Evolutionary conservation across 2,888 invertebrate genomes (phyloP).

Genomic region (Cybosia mesomella): DNA sequence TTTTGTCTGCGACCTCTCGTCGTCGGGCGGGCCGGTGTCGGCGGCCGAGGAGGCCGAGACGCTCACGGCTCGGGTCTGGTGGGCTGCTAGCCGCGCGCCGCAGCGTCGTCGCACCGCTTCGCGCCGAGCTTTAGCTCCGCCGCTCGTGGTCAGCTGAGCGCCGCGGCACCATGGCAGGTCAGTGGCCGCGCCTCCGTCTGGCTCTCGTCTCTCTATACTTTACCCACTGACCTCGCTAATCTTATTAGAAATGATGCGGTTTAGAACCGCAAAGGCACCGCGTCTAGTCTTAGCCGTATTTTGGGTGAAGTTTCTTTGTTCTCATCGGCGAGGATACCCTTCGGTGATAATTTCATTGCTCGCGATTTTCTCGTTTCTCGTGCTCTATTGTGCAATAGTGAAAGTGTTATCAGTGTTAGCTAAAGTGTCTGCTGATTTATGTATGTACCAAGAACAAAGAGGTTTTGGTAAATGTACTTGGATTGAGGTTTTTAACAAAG

Average conservation of each 20-base stretch:
- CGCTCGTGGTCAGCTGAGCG: conserved; percentile 64
- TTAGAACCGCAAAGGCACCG: conserved; percentile 22
- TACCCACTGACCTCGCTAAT: conserved; percentile 53
- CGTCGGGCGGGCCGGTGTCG: conserved; percentile 75
- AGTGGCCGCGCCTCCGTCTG: conserved; percentile 63
- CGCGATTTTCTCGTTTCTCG: conserved; percentile 23
- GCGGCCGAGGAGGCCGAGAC: conserved; percentile 68
- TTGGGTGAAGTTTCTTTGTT: conserved; percentile 61
- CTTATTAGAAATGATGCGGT: conserved; percentile 33
- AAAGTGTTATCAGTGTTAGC: conserved; percentile 55
- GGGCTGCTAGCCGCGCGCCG: conserved; percentile 48
- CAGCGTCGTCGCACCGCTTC: conserved; percentile 43
- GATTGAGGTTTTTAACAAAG: conserved; percentile 39
- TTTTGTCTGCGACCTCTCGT: conserved; percentile 84
- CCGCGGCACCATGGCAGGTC: conserved; percentile 66
- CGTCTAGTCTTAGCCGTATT: conserved; percentile 26
- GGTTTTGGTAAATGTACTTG: conserved; percentile 24
- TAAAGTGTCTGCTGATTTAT: conserved; percentile 37
- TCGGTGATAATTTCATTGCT: conserved; percentile 30
- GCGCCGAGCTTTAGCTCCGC: conserved; percentile 49
- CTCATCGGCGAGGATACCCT: conserved; percentile 34
- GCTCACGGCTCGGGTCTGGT: conserved; percentile 51
- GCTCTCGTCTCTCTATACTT: conserved; percentile 48
- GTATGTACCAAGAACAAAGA: conserved; percentile 56
- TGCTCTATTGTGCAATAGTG: conserved; percentile 62